phyloP scores from a whole-genome alignment of 2,888 invertebrate species.

The Melanophora roralis region DNA sequence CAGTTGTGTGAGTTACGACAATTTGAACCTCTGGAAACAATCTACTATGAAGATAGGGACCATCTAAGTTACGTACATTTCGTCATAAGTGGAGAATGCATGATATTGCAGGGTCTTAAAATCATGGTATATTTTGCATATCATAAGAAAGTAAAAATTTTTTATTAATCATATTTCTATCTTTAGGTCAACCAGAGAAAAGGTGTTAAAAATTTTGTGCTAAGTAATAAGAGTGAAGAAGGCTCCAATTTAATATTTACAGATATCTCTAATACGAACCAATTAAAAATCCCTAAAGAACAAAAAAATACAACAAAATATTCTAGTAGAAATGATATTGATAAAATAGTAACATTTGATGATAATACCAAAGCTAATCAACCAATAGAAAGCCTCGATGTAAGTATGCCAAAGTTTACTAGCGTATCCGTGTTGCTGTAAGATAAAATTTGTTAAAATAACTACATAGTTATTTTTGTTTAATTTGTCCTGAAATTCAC shows the following conservation, averaged over 20 bases:
- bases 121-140: too few species aligned
- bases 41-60: constrained; percentile 72
- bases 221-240: constrained; percentile 62
- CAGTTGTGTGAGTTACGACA: constrained; percentile 69
- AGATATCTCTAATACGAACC: constrained; percentile 57
- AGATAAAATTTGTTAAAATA: too few species aligned
- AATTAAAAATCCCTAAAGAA: constrained; percentile 60
- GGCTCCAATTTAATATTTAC: constrained; percentile 57
- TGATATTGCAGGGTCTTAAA: constrained; percentile 74
- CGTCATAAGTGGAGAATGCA: constrained; percentile 75
- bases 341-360: constrained; percentile 36
- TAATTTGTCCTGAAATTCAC: too few species aligned
- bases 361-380: neutral
- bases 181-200: constrained; percentile 59
- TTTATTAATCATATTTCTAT: too few species aligned
- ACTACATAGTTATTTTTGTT: too few species aligned
- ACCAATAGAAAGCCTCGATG: neutral
- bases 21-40: constrained; percentile 72
- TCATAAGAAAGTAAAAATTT: too few species aligned
- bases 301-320: constrained; percentile 7
- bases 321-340: constrained; percentile 27
- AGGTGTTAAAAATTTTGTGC: constrained; percentile 59
- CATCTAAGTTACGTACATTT: constrained; percentile 72
- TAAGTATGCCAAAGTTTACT: neutral
- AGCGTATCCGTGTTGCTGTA: too few species aligned